Evolutionary conservation across 2,113 vertebrate species (phyloP), one percentile per base, ranked within the genome.

Genomic region (Poecile atricapillus): DNA sequence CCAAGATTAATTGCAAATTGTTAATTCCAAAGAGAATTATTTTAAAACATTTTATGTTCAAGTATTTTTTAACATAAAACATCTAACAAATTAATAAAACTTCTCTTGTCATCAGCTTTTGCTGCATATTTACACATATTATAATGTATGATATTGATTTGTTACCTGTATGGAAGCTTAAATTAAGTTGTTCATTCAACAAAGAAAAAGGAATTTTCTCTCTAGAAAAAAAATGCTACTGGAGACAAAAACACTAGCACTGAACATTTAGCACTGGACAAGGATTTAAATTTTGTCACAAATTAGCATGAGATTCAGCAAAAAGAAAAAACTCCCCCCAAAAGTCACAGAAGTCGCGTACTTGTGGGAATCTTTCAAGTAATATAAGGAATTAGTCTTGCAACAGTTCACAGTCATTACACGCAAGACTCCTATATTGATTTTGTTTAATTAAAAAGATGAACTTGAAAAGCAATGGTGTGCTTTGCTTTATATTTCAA

Each of bases 211-310:
- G 5, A 55, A 11, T n/a, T 78, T 63, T 47, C 4, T 47, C 20
- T 4, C 4, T 15, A 28, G 7, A 0, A 6, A 47, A 33, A 31
- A n/a, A 39, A 16, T 5, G 5, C 0, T 75, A 14, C 10, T 46
- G 5, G 28, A 28, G 39, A 39, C 39, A 70, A 50, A n/a, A 80
- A 77, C 23, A 10, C 10, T 55, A n/a, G 8, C 15, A 70, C 7
- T 56, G 30, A 37, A 67, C 39, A 39, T 39, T 39, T 55, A n/a
- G 7, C 15, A 70, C 8, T 56, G 30, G 33, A 67, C 21, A 85
- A 25, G 7, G 13, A 46, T 35, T 33, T 76, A 15, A 12, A 15
- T 50, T 85, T 89, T 81, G 6, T 50, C 8, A 52, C 24, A 76
- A 81, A 60, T 55, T 53, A 55, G 1, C 15, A 28, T 33, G 15